phyloP scores from a whole-genome alignment of 2,797 vertebrate genomes.

The Salmo trutta region DNA sequence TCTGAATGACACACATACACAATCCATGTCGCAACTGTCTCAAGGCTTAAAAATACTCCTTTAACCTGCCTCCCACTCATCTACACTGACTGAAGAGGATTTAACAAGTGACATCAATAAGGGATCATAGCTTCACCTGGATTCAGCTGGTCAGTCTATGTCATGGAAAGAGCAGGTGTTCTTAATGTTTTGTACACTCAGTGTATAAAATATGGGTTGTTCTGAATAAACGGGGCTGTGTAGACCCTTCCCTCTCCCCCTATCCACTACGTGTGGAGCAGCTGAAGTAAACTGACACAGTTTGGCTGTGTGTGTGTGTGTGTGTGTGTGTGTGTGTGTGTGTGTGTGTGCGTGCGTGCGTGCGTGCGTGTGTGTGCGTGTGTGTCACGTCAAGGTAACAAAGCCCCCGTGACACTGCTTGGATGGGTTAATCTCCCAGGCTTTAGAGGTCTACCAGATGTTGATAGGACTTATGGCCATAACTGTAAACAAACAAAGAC shows the following conservation, averaged over 20 bases:
- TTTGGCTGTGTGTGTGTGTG: too few species aligned
- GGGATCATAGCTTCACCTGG: too few species aligned
- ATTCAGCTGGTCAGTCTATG: too few species aligned
- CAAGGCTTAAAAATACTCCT: too few species aligned
- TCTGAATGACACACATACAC: too few species aligned
- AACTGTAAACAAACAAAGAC: slow-evolving; percentile 7
- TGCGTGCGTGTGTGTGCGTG: slow-evolving; percentile 4
- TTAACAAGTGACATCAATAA: too few species aligned
- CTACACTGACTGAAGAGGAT: too few species aligned
- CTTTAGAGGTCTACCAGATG: not conserved
- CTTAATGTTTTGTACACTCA: not conserved
- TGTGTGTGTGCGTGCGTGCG: not conserved
- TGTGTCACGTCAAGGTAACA: not conserved
- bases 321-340: slow-evolving; percentile 5
- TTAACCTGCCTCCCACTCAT: too few species aligned
- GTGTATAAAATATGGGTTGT: not conserved
- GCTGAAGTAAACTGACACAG: not conserved
- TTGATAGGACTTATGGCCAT: not conserved
- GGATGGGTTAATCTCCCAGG: not conserved
- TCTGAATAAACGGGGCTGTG: not conserved
- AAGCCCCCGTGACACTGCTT: not conserved
- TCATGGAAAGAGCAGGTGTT: too few species aligned
- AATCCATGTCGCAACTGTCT: too few species aligned
- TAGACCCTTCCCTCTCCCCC: not conserved
- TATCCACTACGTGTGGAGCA: not conserved